Evolutionary conservation across 2,888 invertebrate species (phyloP).

Genomic region (Agonopterix subpropinquella): DNA sequence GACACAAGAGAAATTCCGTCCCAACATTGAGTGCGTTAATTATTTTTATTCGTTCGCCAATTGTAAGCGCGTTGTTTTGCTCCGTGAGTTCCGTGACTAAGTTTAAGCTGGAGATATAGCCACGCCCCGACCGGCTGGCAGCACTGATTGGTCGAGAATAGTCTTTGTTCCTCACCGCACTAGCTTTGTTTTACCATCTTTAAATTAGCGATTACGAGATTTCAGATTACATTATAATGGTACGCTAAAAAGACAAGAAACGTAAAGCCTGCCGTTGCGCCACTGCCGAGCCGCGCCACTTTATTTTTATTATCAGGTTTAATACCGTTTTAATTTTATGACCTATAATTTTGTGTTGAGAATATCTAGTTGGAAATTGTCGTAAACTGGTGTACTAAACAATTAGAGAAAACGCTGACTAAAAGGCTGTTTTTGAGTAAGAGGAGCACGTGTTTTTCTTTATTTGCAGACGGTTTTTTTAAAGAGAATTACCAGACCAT

Average conservation of each 20-base stretch:
- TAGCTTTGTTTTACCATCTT: conserved; percentile 39
- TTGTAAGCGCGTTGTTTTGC: conserved; percentile 53
- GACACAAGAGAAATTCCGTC: conserved; percentile 20
- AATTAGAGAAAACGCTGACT: no score
- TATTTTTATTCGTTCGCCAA: conserved; percentile 53
- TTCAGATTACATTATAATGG: conserved; percentile 6
- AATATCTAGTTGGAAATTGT: background rate
- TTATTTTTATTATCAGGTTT: conserved; percentile 20
- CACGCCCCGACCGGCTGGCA: conserved; percentile 52
- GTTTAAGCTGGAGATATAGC: conserved; percentile 41
- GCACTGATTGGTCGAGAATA: conserved; percentile 53
- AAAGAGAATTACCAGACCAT: no score
- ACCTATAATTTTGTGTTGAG: conserved; percentile 17
- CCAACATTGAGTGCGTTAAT: conserved; percentile 50
- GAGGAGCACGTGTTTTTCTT: no score
- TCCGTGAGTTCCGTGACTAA: conserved; percentile 47
- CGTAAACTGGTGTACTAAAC: no score
- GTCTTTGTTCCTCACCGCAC: conserved; percentile 54
- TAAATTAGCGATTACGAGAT: conserved; percentile 40
- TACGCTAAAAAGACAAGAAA: conserved; percentile 6
- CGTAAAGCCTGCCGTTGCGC: conserved; percentile 7
- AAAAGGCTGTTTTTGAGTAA: no score
- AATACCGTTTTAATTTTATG: conserved; percentile 29
- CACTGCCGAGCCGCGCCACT: conserved; percentile 8
- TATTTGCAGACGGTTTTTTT: no score